Percentiles rank a stretch among this genome's conserved stretches.
Evolutionary conservation across 1,140 invertebrate genomes (phyloP).

Genomic region (Drosophila repleta): DNA sequence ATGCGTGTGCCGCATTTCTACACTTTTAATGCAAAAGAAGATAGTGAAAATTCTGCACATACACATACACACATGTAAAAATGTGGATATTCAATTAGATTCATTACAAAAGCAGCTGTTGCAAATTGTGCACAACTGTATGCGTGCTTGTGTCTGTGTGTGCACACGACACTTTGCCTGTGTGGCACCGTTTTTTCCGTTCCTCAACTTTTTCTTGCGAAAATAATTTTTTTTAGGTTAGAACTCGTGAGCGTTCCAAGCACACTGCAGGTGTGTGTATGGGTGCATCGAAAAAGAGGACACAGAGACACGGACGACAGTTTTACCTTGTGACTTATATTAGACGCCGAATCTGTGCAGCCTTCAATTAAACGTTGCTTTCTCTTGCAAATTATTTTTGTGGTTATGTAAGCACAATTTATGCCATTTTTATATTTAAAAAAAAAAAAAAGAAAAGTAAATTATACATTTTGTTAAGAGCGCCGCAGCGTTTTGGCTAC

Average conservation of each 20-base stretch:
- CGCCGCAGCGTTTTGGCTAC: not conserved
- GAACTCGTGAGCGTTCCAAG: constrained; percentile 43
- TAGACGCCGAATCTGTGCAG: constrained; percentile 17
- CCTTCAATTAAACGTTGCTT: constrained; percentile 20
- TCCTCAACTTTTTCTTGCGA: constrained; percentile 41
- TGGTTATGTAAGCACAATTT: constrained; percentile 63
- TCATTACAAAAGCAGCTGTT: constrained; percentile 36
- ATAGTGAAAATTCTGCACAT: constrained; percentile 17
- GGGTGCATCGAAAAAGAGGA: constrained; percentile 24
- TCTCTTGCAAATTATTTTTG: constrained; percentile 20
- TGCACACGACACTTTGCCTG: constrained; percentile 35
- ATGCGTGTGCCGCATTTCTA: constrained; percentile 39
- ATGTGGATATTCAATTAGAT: constrained; percentile 31
- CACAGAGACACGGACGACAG: constrained; percentile 19
- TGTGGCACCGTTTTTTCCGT: constrained; percentile 41
- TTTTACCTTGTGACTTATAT: constrained; percentile 44
- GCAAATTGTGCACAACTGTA: constrained; percentile 4
- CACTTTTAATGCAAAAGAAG: constrained; percentile 40
- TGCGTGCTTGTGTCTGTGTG: constrained; percentile 6
- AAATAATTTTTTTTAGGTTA: constrained; percentile 48
- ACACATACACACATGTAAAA: not conserved
- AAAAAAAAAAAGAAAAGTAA: constrained; percentile 17
- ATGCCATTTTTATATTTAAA: constrained; percentile 1
- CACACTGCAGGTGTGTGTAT: constrained; percentile 13
- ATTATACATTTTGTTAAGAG: not conserved